These are phyloP conservation scores for Phalacrocorax brasilianus DNA, from an alignment of 2,113 vertebrate genomes.

Conservation along the genomic window DNA sequence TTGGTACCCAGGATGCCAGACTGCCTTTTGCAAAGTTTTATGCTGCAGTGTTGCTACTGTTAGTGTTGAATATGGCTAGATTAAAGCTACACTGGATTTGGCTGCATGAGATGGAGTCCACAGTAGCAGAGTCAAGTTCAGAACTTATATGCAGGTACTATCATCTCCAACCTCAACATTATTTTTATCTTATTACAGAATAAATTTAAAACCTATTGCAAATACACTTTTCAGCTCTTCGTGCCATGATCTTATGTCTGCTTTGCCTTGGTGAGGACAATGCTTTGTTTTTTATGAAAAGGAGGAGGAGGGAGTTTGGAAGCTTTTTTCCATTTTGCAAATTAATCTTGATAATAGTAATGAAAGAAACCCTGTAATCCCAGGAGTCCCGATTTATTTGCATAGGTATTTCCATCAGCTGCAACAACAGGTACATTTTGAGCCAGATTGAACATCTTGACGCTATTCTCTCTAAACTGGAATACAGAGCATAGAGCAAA, in stretches of 20 bases:
- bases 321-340: not conserved
- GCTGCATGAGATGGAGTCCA: not conserved
- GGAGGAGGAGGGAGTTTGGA: rapidly evolving
- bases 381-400: not conserved
- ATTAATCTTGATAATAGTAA: not conserved
- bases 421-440: not conserved
- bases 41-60: not conserved
- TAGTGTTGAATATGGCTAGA: not conserved
- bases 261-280: not conserved
- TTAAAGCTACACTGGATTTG: not conserved
- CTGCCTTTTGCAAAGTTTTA: not conserved
- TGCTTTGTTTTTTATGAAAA: not conserved
- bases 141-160: not conserved
- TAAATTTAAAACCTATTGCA: not conserved
- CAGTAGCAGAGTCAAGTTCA: not conserved
- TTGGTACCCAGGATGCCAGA: not conserved
- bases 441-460: not conserved
- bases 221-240: not conserved
- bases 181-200: not conserved
- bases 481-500: not conserved
- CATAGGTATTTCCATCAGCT: not conserved
- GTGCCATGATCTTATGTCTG: not conserved
- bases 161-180: not conserved
- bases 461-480: not conserved
- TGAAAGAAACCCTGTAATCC: not conserved